Base-by-base conservation (phyloP, 2,113 vertebrate species). In the Oxygymnocypris stewartii region DNA sequence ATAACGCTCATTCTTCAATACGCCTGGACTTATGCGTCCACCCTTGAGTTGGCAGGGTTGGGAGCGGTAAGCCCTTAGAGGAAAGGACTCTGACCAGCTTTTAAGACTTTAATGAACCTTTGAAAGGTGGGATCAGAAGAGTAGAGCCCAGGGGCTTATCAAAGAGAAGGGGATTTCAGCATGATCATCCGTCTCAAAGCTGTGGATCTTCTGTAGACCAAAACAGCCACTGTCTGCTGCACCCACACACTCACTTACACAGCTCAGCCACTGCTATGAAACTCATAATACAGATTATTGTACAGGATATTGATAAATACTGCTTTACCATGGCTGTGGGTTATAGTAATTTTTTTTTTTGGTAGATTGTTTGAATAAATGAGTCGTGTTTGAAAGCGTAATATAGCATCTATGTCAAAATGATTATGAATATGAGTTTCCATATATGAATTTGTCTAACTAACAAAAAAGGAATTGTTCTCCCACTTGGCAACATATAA, bases 91-190 rank as follows among this genome's bases (percentile, higher is more conserved):
- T 12, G 87, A 67, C 88, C 85, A 31, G 82, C 77, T 80, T 59
- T 20, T 78, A 37, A 28, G 51, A 57, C 78, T 88, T 89, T 93
- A 93, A 91, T 91, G 90, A 93, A 91, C 59, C 54, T 91, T 91
- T 77, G 86, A 61, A 40, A 87, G 87, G 89, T 87, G 91, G 76
- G 86, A 91, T 92, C 87, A 89, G 88, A 87, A 86, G 86, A 90
- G 85, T 31, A 37, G 82, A 90, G 89, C 89, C 69, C 59, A 82
- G 81, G 69, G 85, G 82, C 89, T 82, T 87, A 88, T 91, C 88
- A 90, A 89, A 91, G 91, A 87, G 51, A 28, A 87, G 61, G 87
- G 89, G 89, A 90, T 91, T 83, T 88, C 61, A 79, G 82, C 82
- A 67, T 89, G 91, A 92, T 90, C 88, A 23, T 28, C 75, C 85